These are phyloP conservation scores for Hydrophis major DNA, from an alignment of 2,797 vertebrate species.

Conservation along the genomic window DNA sequence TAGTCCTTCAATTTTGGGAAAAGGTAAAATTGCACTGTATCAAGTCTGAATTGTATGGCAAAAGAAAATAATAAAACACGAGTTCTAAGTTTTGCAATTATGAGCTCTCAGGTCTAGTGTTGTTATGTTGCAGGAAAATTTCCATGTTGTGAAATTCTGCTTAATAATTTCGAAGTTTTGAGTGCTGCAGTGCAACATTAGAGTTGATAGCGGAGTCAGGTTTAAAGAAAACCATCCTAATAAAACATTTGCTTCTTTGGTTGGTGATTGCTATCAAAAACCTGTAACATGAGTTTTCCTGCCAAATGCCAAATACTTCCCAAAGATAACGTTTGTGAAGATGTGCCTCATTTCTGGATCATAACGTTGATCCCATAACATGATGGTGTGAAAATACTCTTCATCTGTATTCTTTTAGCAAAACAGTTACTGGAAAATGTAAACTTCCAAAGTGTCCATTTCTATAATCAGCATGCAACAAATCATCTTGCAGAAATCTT, in stretches of 20 bases:
- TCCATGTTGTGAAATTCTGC: neutral
- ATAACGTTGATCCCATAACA: neutral
- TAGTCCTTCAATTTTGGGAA: neutral
- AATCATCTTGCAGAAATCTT: neutral
- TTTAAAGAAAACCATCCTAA: neutral
- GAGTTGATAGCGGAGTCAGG: neutral
- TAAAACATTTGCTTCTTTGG: neutral
- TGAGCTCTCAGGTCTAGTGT: neutral
- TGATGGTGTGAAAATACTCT: neutral
- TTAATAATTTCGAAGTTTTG: neutral
- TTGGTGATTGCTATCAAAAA: neutral
- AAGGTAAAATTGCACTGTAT: neutral
- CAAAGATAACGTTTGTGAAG: neutral
- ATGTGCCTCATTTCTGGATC: neutral
- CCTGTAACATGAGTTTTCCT: neutral
- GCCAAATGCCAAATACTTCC: neutral
- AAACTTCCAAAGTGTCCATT: neutral
- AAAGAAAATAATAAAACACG: neutral
- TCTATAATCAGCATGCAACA: neutral
- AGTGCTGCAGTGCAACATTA: neutral
- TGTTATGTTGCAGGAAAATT: neutral
- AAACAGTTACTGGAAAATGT: neutral
- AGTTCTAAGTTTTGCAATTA: neutral
- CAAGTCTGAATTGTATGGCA: neutral
- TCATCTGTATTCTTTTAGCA: neutral